Conservation (phyloP, 2,888 invertebrate genomes). For the Protonemura montana region DNA sequence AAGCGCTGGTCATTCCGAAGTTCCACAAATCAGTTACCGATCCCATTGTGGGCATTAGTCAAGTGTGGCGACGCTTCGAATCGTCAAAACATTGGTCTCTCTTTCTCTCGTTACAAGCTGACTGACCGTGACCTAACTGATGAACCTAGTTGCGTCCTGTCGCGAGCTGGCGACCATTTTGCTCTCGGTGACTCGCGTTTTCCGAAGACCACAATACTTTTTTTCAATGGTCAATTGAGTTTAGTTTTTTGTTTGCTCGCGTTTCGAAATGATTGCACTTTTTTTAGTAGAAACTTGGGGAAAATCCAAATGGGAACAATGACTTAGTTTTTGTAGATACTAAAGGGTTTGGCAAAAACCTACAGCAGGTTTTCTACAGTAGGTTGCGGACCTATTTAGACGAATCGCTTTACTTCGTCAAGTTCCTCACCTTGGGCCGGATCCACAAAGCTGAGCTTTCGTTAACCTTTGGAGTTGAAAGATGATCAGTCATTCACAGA, state of each 20-base stretch:
- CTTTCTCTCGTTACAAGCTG: background rate
- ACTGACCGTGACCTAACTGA: background rate
- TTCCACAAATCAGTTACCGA: too few relatives aligned
- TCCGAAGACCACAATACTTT: background rate
- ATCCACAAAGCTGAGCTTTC: too few relatives aligned
- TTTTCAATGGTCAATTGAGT: background rate
- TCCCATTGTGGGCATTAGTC: too few relatives aligned
- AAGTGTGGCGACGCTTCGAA: background rate
- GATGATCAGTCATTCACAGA: too few relatives aligned
- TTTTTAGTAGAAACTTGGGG: background rate
- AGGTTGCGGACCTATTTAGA: too few relatives aligned
- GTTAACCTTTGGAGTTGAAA: too few relatives aligned
- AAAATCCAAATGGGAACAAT: background rate
- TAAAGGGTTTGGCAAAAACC: too few relatives aligned
- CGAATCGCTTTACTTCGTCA: too few relatives aligned
- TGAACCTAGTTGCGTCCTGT: background rate
- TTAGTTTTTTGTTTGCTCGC: background rate
- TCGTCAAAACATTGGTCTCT: background rate
- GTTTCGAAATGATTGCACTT: background rate
- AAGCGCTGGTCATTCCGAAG: too few relatives aligned
- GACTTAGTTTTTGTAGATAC: too few relatives aligned
- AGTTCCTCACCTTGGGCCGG: too few relatives aligned
- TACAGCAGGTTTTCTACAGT: too few relatives aligned
- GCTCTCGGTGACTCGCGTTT: background rate
- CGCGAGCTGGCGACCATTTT: background rate